Evolutionary conservation across 2,113 vertebrate genomes (phyloP).

Genomic region (Miniopterus natalensis): DNA sequence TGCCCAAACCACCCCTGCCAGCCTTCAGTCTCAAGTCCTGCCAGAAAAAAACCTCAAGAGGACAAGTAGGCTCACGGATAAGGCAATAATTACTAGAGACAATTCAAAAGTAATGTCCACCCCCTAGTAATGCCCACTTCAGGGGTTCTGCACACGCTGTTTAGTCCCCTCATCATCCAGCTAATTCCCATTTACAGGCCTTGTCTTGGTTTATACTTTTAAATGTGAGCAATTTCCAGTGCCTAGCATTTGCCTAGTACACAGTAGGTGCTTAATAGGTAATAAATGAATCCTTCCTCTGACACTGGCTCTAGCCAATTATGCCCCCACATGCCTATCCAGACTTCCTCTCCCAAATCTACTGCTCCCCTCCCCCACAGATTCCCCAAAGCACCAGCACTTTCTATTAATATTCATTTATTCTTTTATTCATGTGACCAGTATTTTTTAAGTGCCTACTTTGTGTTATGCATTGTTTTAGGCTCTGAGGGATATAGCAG

Average conservation of each 20-base stretch:
- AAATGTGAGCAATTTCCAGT: background rate
- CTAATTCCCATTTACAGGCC: background rate
- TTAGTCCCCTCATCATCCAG: background rate
- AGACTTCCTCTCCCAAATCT: background rate
- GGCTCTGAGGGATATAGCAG: background rate
- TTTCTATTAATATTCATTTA: conserved; percentile 9
- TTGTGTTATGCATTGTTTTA: conserved; percentile 12
- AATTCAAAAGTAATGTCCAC: background rate
- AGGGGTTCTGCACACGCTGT: background rate
- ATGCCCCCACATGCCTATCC: background rate
- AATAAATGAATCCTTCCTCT: background rate
- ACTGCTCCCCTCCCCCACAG: background rate
- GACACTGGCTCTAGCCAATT: background rate
- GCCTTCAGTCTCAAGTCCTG: background rate
- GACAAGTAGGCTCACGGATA: no score
- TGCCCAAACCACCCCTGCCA: background rate
- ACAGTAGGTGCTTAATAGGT: background rate
- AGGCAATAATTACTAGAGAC: no score
- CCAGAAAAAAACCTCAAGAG: no score
- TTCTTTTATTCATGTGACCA: conserved; percentile 44
- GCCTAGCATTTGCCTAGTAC: background rate
- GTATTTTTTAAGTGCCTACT: background rate
- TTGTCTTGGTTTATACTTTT: background rate
- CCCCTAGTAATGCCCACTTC: background rate
- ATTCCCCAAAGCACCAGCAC: background rate